Base-by-base conservation (phyloP, 2,797 vertebrate genomes). In the Poeciliopsis paucimaculata region DNA sequence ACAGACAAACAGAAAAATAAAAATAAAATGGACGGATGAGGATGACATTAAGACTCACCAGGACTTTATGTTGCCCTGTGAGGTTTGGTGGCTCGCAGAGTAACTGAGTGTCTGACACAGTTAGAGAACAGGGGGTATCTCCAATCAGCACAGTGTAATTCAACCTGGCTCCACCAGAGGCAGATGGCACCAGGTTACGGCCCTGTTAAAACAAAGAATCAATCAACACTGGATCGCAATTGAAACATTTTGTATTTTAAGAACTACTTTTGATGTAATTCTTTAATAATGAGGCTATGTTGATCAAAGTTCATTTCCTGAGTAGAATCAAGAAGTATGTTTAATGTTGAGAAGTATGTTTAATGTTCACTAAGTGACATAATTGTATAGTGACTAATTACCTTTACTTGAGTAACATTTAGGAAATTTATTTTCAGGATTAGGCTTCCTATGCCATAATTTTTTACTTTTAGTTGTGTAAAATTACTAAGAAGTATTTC, bases 121-220 rank as follows among this genome's bases (percentile, higher is more conserved):
- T 99, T 86, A 99, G 96, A 0, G 96, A 91, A 0, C 98, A 99
- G 0, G 97, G 97, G 0, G 95, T 97, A 10, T 98, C 97, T 39
- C 98, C 98, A 0, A 99, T 96, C 92, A 98, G 91, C 85, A 99
- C 97, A 0, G 97, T 97, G 95, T 99, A 99, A 92, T 98, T 99
- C 87, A 99, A 95, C 88, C 97, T 96, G 76, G 97, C 97, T 75
- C 98, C 97, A 16, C 97, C 97, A 0, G 97, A 95, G 18, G 97
- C 96, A 0, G 97, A 97, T 0, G 98, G 98, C 76, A 98, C 97
- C 90, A 99, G 94, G 91, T 99, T 98, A 83, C 96, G 97, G 70
- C 98, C 98, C 98, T 99, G 92, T 66, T 87, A 81, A 66, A 86
- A 20, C 1, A 57, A 34, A 82, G 16, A 74, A 49, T 15, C 49